A percentile compares a stretch with the other conserved stretches of the same genome.
Conservation (phyloP, 2,888 invertebrate genomes). For the Harpalus rufipes region DNA sequence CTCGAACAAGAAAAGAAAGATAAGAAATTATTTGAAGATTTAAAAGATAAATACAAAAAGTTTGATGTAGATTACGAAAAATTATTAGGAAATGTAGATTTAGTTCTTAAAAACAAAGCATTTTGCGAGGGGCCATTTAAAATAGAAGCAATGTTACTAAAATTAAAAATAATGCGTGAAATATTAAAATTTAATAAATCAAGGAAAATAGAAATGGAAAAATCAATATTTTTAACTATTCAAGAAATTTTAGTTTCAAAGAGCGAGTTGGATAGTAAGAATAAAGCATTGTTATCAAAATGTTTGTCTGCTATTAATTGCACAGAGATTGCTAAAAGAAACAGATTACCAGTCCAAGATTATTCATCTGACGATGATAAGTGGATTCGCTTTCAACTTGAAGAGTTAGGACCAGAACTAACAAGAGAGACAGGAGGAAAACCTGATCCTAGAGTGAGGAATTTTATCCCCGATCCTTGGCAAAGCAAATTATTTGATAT, state of each 20-base stretch:
- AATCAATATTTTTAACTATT: constrained; percentile 55
- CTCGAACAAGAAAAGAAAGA: constrained; percentile 46
- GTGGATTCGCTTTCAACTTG: constrained; percentile 69
- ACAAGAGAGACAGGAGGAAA: constrained; percentile 64
- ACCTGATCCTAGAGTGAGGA: constrained; percentile 68
- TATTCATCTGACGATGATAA: constrained; percentile 40
- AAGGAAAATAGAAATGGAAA: constrained; percentile 41
- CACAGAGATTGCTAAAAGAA: constrained; percentile 67
- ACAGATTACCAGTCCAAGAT: constrained; percentile 61
- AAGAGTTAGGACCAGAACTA: constrained; percentile 69
- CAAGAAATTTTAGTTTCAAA: constrained; percentile 30
- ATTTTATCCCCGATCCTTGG: constrained; percentile 75
- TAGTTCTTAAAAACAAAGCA: constrained; percentile 7
- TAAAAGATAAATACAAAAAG: constrained; percentile 44
- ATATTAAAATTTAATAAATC: constrained; percentile 4
- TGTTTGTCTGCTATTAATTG: constrained; percentile 66
- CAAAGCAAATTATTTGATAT: constrained; percentile 74
- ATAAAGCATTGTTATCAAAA: constrained; percentile 65
- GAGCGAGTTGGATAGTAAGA: constrained; percentile 36
- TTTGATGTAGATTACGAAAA: constrained; percentile 12
- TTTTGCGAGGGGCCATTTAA: constrained; percentile 26
- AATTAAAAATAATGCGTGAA: constrained; percentile 47
- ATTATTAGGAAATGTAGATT: constrained; percentile 26
- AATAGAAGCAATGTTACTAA: constrained; percentile 38
- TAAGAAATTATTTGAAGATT: constrained; percentile 55